Evolutionary conservation across 2,113 vertebrate species (phyloP).

Genomic region (Nannospalax galili): DNA sequence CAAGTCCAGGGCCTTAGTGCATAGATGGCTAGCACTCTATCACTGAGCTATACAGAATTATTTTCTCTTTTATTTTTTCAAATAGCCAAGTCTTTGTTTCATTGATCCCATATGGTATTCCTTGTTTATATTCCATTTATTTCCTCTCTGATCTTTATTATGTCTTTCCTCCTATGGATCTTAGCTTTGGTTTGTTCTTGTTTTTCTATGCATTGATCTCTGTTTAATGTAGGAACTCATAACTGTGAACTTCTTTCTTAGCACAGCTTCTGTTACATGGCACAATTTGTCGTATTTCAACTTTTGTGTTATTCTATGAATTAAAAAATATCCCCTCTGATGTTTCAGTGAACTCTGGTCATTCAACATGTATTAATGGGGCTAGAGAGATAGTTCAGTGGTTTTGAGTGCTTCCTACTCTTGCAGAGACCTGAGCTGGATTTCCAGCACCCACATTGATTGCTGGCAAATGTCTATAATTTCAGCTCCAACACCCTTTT

Average conservation of each 20-base stretch:
- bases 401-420: background rate
- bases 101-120: background rate
- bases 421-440: background rate
- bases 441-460: background rate
- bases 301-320: background rate
- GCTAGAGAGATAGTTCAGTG: background rate
- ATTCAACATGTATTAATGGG: background rate
- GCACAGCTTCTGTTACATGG: background rate
- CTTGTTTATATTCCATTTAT: background rate
- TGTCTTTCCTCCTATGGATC: background rate
- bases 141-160: background rate
- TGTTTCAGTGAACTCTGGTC: background rate
- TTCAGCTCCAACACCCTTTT: background rate
- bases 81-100: background rate
- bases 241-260: background rate
- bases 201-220: background rate
- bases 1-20: background rate
- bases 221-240: background rate
- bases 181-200: background rate
- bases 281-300: background rate
- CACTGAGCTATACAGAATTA: too few relatives aligned
- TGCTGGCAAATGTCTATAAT: background rate
- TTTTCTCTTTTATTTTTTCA: background rate
- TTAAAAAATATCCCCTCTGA: background rate
- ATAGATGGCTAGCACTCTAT: too few relatives aligned